Evolutionary conservation across 2,797 vertebrate genomes (phyloP).

Genomic region (Mareca strepera): DNA sequence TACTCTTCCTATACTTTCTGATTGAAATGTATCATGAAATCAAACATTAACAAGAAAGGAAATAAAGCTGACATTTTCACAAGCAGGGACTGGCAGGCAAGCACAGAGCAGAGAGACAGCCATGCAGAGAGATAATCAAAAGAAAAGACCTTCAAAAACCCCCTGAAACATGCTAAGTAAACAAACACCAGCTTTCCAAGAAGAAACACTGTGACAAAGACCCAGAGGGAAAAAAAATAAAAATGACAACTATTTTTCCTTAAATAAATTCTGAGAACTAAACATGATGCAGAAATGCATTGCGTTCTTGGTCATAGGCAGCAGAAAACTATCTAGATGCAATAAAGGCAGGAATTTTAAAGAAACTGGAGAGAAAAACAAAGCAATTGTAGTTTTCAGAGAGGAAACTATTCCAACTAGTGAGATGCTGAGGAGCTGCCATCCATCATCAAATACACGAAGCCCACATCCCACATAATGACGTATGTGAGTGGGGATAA

Average conservation of each 20-base stretch:
- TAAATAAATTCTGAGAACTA: neutral
- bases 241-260: neutral
- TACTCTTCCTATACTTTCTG: neutral
- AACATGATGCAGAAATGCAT: neutral
- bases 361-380: neutral
- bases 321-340: neutral
- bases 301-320: neutral
- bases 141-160: neutral
- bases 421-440: neutral
- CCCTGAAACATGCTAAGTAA: neutral
- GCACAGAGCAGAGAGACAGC: neutral
- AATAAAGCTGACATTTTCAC: neutral
- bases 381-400: neutral
- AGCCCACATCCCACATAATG: slow-evolving; percentile 15
- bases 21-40: neutral
- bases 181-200: neutral
- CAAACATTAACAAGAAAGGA: neutral
- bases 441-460: neutral
- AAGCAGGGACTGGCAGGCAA: neutral
- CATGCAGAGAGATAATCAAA: neutral
- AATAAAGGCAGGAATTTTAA: neutral
- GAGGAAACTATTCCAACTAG: neutral
- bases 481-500: neutral
- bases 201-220: neutral
- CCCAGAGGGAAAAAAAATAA: neutral